These are phyloP conservation scores for Agrotis segetum DNA, from an alignment of 2,888 invertebrate genomes.

Conservation along the genomic window DNA sequence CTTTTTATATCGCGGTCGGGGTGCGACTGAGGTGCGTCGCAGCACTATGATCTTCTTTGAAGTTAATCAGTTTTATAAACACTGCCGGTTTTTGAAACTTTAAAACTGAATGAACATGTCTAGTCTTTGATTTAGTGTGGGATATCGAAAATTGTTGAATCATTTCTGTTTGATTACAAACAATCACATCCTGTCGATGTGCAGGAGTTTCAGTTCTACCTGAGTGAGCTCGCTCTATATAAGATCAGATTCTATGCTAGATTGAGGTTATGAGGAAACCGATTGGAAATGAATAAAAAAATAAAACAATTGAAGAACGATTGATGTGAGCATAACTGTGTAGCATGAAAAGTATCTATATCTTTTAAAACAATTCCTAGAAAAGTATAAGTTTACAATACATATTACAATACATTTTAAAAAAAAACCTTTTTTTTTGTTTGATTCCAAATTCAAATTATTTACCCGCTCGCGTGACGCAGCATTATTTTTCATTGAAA, in stretches of 20 bases:
- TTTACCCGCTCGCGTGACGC: conserved; percentile 37
- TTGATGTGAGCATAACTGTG: no score
- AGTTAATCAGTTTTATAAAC: conserved; percentile 42
- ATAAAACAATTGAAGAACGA: no score
- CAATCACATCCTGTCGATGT: background rate
- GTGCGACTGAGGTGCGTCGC: conserved; percentile 73
- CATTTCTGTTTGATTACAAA: background rate
- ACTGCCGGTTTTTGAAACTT: conserved; percentile 18
- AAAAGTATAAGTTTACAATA: background rate
- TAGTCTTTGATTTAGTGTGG: background rate
- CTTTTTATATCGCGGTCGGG: conserved; percentile 84
- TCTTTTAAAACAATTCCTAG: background rate
- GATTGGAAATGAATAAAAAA: no score
- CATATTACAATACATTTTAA: background rate
- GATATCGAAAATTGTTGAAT: conserved; percentile 9
- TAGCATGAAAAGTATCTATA: no score
- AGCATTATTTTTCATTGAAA: conserved; percentile 36
- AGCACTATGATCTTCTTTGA: conserved; percentile 60
- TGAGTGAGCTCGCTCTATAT: no score
- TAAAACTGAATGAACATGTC: background rate
- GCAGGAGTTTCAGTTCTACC: no score
- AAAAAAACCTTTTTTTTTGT: no score
- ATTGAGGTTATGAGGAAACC: no score
- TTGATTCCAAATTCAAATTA: conserved; percentile 4
- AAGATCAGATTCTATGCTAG: no score